Evolutionary conservation across 2,888 invertebrate genomes (phyloP).

Genomic region (Omphaloscelis lunosa): DNA sequence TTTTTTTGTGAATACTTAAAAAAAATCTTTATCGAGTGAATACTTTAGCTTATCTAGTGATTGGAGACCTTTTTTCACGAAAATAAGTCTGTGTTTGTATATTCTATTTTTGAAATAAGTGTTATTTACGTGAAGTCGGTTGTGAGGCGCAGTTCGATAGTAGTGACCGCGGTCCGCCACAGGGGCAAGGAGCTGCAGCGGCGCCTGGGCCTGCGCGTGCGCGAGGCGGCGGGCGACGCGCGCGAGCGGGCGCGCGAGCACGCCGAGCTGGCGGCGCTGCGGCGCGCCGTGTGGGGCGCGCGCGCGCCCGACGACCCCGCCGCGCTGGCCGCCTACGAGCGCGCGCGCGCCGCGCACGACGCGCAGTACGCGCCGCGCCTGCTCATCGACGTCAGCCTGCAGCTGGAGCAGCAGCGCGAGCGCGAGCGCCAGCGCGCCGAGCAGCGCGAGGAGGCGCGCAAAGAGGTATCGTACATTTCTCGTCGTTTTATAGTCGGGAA

Average conservation of each 20-base stretch:
- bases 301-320: conserved; percentile 88
- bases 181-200: conserved; percentile 96
- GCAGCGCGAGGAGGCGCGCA: conserved; percentile 67
- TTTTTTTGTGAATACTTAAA: too few relatives aligned
- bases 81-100: too few relatives aligned
- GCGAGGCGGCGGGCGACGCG: conserved; percentile 97
- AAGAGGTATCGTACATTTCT: too few relatives aligned
- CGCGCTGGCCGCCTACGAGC: conserved; percentile 72
- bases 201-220: conserved; percentile 97
- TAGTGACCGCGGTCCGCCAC: too few relatives aligned
- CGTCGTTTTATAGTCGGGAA: too few relatives aligned
- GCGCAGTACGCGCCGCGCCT: conserved; percentile 96
- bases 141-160: too few relatives aligned
- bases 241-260: conserved; percentile 97
- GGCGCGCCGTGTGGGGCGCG: conserved; percentile 88
- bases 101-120: too few relatives aligned
- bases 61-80: too few relatives aligned
- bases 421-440: conserved; percentile 57
- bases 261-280: conserved; percentile 94
- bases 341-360: conserved; percentile 92
- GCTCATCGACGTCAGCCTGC: conserved; percentile 93
- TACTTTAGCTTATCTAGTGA: too few relatives aligned
- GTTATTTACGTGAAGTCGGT: too few relatives aligned
- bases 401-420: conserved; percentile 83
- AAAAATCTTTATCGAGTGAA: too few relatives aligned